Base-by-base conservation (phyloP, 2,113 vertebrate genomes). In the Garra rufa region DNA sequence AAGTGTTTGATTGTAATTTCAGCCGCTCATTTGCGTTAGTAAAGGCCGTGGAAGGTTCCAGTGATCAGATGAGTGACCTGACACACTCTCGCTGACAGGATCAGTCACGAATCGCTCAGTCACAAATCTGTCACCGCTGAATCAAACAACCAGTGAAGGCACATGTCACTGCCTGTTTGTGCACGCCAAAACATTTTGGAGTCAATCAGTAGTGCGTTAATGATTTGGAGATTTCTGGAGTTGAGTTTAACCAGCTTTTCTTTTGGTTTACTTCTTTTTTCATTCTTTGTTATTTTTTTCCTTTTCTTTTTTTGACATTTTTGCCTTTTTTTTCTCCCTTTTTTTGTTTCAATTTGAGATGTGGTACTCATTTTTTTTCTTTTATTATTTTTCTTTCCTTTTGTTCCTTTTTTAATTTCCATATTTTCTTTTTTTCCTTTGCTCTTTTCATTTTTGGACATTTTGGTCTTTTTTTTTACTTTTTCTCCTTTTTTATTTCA, bases 1-100 rank as follows among this genome's bases (percentile, higher is more conserved):
- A 55, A 55, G 79, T 70, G 63, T 69, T 26, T 55, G 63, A 26
- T 69, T 70, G 46, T 41, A 38, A 41, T 70, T 82, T 82, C 44
- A 55, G 28, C 28, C 8, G 38, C 17, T 69, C 15, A 67, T 24
- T 41, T 46, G 3, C 26, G 78, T 52, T 55, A 24, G 70, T 82
- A 41, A 80, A 52, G 30, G 4, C 8, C 8, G 4, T 6, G 69
- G 79, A 81, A 15, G 24, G 63, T 38, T 70, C 4, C 44, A 67
- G 63, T 30, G 26, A 13, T 26, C 77, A 46, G 41, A 65, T 30
- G 59, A 80, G 41, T 80, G 77, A 65, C 76, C n/a, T 28, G 38
- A 55, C 46, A 17, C 34, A 41, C 50, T 21, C 38, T 52, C 59
- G 46, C 67, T 69, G 63, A 75, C 70, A 76, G 41, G 63, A 83